Base-by-base conservation (phyloP, 2,113 vertebrate genomes). In the Apeltes quadracus region DNA sequence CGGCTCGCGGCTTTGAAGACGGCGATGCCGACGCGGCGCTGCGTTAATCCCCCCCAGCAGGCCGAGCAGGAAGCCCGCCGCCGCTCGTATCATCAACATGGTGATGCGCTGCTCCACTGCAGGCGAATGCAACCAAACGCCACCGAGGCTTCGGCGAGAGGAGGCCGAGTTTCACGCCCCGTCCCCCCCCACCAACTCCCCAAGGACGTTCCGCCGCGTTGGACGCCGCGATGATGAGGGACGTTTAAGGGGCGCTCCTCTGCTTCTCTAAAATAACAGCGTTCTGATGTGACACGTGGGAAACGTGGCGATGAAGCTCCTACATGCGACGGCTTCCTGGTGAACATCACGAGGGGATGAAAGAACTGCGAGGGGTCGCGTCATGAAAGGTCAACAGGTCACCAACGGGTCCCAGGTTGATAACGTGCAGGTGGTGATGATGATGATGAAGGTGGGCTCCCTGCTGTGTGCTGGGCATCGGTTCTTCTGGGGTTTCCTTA, bases 41-140 rank as follows among this genome's bases (percentile, higher is more conserved):
- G 41, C 29, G 69, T 58, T 84, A 78, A 84, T 87, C 72, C 73
- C 72, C 82, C 76, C 79, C n/a, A 80, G 70, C 58, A 14, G 75
- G 48, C 57, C 39, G 12, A 13, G 67, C 15, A 66, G 59, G 75
- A 77, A 77, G 77, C 69, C 72, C 69, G 54, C 63, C 69, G 63
- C 77, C 79, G 66, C 58, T 61, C n/a, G n/a, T n/a, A n/a, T n/a
- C n/a, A 57, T 56, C 23, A 29, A 59, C 56, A 53, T 68, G 41
- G 27, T 58, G 53, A 69, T 62, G 76, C 77, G 74, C 50, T 38
- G 61, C 58, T 16, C 64, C n/a, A 54, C 43, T 72, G 55, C 57
- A 67, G 44, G 75, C 27, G 50, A 72, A 78, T 38, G 59, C 67
- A 75, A 77, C 72, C 57, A 71, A 53, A 76, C 48, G n/a, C 15